phyloP scores from a whole-genome alignment of 2,113 vertebrate genomes.

The Arizona elegans region DNA sequence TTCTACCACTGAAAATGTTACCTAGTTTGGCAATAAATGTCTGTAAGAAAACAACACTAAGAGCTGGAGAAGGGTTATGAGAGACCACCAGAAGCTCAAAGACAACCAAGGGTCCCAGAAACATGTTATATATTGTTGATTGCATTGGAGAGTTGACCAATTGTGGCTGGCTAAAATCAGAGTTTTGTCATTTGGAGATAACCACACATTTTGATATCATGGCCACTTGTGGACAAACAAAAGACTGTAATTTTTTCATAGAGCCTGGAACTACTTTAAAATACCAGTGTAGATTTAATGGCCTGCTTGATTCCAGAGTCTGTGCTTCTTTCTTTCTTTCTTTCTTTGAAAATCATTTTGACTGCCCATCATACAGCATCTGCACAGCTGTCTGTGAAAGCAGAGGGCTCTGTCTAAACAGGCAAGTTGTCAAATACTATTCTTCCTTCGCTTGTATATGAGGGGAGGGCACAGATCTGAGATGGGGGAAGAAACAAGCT shows the following conservation, averaged over 20 bases:
- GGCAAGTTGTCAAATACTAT: conserved; percentile 14
- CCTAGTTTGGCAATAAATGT: neutral
- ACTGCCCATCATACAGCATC: conserved; percentile 16
- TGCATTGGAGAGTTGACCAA: neutral
- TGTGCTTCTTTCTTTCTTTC: neutral
- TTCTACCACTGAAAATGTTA: neutral
- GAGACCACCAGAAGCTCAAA: neutral
- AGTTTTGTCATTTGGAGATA: neutral
- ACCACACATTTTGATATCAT: neutral
- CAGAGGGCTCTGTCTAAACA: neutral
- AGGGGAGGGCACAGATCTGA: neutral
- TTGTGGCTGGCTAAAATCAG: neutral
- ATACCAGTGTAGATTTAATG: neutral
- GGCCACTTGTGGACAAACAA: neutral
- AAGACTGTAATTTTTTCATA: neutral
- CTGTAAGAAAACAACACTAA: neutral
- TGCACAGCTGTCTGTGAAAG: neutral
- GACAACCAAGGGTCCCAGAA: neutral
- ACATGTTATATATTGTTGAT: neutral
- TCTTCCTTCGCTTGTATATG: neutral
- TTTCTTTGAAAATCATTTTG: conserved; percentile 17
- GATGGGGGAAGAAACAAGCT: neutral
- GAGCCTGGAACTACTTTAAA: neutral
- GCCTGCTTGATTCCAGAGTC: neutral
- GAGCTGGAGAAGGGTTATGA: too few species aligned